A percentile compares a stretch with the other conserved stretches of the same genome.
phyloP scores from a whole-genome alignment of 2,113 vertebrate genomes.

The Indri indri region DNA sequence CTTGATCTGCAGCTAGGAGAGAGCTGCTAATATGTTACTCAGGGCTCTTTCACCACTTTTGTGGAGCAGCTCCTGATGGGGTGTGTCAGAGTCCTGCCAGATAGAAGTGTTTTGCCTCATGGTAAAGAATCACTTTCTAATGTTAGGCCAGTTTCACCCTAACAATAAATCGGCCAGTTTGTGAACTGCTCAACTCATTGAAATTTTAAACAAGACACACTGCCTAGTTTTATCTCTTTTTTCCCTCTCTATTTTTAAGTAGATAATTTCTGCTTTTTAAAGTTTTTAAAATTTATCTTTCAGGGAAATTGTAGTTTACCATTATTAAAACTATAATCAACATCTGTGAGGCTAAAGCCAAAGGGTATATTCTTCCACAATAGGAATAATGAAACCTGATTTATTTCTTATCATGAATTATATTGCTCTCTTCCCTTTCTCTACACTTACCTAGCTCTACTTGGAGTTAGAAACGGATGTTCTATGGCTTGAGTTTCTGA shows the following conservation, averaged over 20 bases:
- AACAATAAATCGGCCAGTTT: background rate
- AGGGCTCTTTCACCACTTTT: too few species aligned
- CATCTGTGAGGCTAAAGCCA: background rate
- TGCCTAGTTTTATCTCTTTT: background rate
- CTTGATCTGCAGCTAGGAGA: too few species aligned
- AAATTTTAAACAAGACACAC: background rate
- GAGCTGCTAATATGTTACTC: too few species aligned
- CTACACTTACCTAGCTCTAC: background rate
- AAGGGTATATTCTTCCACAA: background rate
- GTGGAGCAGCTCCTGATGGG: too few species aligned
- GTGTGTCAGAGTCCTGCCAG: background rate
- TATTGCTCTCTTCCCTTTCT: background rate
- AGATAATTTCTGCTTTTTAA: background rate
- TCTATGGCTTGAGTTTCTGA: background rate
- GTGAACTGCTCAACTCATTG: background rate
- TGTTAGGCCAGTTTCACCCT: background rate
- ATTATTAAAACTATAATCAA: background rate
- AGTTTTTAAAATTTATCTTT: background rate
- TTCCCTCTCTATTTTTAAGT: background rate
- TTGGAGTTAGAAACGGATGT: background rate
- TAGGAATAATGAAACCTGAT: background rate
- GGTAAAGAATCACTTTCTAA: background rate
- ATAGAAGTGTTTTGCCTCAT: background rate
- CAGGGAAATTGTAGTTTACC: background rate
- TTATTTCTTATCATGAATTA: background rate